A percentile compares a stretch with the other conserved stretches of the same genome.
These are phyloP conservation scores for Heliconius ismenius DNA, from an alignment of 2,888 invertebrate genomes.

Conservation along the genomic window DNA sequence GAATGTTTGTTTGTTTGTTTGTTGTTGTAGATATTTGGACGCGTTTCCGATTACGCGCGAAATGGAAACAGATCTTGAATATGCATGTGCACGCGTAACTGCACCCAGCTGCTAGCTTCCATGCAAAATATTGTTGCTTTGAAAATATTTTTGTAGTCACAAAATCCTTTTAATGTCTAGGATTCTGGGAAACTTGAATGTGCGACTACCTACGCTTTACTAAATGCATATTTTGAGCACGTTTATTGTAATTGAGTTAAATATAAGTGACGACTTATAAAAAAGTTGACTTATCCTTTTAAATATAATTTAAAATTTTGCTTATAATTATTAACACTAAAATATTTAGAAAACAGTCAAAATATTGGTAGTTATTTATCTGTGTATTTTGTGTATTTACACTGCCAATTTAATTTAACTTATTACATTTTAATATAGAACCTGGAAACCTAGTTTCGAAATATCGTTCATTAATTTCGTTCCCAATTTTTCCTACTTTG, in stretches of 20 bases:
- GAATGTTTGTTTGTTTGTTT: slow-evolving; percentile 59
- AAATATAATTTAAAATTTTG: neutral
- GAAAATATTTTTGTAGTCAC: slow-evolving; percentile 16
- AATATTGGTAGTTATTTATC: neutral
- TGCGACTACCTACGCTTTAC: neutral
- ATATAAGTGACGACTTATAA: neutral
- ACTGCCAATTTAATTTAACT: too few species aligned
- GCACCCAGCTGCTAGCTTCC: slow-evolving; percentile 57
- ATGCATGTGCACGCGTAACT: slow-evolving; percentile 67
- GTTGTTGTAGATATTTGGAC: slow-evolving; percentile 54
- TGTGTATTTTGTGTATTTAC: too few species aligned
- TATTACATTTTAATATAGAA: neutral
- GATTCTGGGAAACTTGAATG: neutral
- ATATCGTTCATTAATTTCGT: too few species aligned
- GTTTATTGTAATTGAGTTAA: neutral
- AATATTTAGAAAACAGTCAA: neutral
- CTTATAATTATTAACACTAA: neutral
- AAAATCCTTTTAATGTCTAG: slow-evolving; percentile 16
- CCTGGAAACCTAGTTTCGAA: too few species aligned
- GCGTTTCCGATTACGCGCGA: slow-evolving; percentile 77
- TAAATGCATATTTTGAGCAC: neutral
- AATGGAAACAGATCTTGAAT: slow-evolving; percentile 80
- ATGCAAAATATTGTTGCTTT: slow-evolving; percentile 50
- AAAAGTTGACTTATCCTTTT: too few species aligned
- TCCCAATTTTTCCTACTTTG: too few species aligned